Base-by-base conservation (phyloP, 2,113 vertebrate species). In the Embiotoca jacksoni region DNA sequence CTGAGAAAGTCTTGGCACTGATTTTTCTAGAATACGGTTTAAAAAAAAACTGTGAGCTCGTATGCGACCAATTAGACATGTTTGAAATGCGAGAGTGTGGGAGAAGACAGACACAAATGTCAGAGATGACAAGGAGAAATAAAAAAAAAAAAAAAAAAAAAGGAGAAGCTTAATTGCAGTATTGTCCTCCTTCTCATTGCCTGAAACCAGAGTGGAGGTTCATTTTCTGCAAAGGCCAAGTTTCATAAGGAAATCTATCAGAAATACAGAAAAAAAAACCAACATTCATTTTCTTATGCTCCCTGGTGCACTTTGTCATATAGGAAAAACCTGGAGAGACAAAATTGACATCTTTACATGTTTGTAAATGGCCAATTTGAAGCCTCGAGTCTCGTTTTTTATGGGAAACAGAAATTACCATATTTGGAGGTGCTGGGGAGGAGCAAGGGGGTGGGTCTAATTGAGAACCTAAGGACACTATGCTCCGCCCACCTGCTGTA, bases 81-180 rank as follows among this genome's bases (percentile, higher is more conserved):
- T 73, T 59, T 81, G 80, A 87, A 89, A 83, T 61, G 78, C 61
- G 61, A 68, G 61, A 23, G 46, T 72, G 76, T 67, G 14, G 57
- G 47, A 81, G 60, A 55, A 72, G 82, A 84, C 69, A n/a, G 78
- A 77, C 85, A 69, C 59, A 86, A 78, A 84, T 86, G 81, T 82
- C 84, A 86, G 67, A 66, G 53, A 77, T 57, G 67, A 62, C 37
- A 56, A 62, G 65, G 37, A 32, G 69, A 69, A 74, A 70, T 78
- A 66, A 70, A 70, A 75, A 16, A 23, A 23, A 23, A 23, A 1
- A 23, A 23, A 23, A 23, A 23, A 23, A 23, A 23, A 23, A 23
- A 23, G 1, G 23, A 30, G 61, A 23, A 44, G 41, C 75, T 86
- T 84, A 76, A 83, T 89, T 83, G 68, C 74, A 64, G 71, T 10